Evolutionary conservation across 2,113 vertebrate genomes (phyloP).

Genomic region (Engystomops pustulosus): DNA sequence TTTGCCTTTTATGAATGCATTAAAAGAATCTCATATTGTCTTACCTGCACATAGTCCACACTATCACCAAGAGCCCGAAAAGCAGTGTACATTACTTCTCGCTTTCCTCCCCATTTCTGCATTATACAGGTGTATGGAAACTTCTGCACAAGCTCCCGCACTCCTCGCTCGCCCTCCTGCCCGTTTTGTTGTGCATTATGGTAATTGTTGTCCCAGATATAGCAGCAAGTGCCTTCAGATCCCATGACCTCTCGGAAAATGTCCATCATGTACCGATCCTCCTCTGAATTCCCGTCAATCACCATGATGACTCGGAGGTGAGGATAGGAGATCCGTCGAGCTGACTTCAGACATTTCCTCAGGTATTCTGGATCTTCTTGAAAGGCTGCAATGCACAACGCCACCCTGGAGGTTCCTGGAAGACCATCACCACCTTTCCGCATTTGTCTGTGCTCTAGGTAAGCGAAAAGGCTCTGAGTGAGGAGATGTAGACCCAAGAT

Average conservation of each 20-base stretch:
- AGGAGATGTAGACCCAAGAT: conserved; percentile 94
- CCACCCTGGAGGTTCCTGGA: conserved; percentile 78
- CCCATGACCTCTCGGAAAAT: conserved; percentile 96
- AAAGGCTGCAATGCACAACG: conserved; percentile 93
- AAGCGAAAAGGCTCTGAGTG: conserved; percentile 95
- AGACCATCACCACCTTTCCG: conserved; percentile 73
- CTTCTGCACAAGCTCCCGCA: conserved; percentile 79
- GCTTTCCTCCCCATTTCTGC: conserved; percentile 97
- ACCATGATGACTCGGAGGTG: conserved; percentile 95
- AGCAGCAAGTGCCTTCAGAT: conserved; percentile 79
- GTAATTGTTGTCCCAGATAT: conserved; percentile 94
- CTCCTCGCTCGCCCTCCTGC: conserved; percentile 71
- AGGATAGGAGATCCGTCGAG: conserved; percentile 89
- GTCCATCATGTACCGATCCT: conserved; percentile 96
- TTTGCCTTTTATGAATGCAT: background rate
- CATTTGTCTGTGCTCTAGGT: conserved; percentile 93
- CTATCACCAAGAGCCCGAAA: conserved; percentile 93
- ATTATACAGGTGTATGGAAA: conserved; percentile 90
- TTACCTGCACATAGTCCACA: conserved; percentile 96
- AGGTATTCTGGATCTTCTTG: conserved; percentile 97
- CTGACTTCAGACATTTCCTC: conserved; percentile 90
- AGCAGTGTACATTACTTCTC: conserved; percentile 98
- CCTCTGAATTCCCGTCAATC: conserved; percentile 91
- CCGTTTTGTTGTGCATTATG: conserved; percentile 72
- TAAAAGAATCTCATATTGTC: background rate